These are phyloP conservation scores for Patella ulyssiponensis DNA, from an alignment of 2,888 invertebrate species.

Conservation along the genomic window DNA sequence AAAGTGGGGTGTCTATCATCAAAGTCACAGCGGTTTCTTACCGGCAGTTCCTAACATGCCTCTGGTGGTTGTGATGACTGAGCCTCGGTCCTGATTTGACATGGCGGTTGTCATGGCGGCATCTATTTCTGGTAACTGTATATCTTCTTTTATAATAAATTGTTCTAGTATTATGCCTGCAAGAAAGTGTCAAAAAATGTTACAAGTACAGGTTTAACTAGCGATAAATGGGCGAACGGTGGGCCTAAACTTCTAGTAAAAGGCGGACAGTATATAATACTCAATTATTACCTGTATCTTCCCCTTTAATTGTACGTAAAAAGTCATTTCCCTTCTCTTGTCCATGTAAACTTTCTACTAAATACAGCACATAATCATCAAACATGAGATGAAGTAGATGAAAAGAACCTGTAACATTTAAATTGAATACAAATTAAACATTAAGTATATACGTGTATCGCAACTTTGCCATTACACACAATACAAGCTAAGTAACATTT, in stretches of 20 bases:
- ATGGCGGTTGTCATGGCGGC: conserved; percentile 5
- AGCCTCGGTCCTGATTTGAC: conserved; percentile 23
- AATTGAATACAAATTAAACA: not conserved
- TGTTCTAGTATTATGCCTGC: conserved; percentile 39
- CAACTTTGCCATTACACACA: not conserved
- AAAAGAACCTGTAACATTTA: conserved; percentile 70
- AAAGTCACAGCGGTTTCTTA: not conserved
- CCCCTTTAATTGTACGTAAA: conserved; percentile 67
- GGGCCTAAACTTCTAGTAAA: not conserved
- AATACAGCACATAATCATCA: conserved; percentile 73
- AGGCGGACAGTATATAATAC: not conserved
- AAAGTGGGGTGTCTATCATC: no score
- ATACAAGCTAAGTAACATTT: not conserved
- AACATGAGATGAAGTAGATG: conserved; percentile 74
- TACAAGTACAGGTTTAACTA: not conserved
- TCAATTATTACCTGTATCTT: conserved; percentile 35
- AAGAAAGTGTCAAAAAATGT: not conserved
- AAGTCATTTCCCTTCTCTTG: conserved; percentile 72
- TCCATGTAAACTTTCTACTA: conserved; percentile 72
- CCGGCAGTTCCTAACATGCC: conserved; percentile 20
- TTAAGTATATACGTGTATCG: not conserved
- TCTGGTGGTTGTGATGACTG: conserved; percentile 28
- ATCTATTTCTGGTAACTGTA: conserved; percentile 17
- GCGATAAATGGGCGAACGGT: not conserved
- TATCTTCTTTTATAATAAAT: conserved; percentile 34